A percentile compares a stretch with the other conserved stretches of the same genome.
These are phyloP conservation scores for Noctua comes DNA, from an alignment of 2,888 invertebrate species.

Conservation along the genomic window DNA sequence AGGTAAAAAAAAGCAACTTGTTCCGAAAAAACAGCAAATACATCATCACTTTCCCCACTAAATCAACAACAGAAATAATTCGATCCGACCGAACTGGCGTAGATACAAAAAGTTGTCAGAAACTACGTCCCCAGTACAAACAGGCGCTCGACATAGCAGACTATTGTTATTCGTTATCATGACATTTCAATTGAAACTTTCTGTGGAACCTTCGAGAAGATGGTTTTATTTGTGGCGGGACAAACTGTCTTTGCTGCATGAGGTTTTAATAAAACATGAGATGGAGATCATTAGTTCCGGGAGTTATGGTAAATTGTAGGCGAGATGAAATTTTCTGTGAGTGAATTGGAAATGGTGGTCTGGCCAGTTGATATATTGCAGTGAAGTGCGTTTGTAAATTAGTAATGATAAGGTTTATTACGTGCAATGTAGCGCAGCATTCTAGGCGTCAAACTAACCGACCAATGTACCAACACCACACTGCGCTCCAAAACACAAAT, in stretches of 20 bases:
- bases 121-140: constrained; percentile 47
- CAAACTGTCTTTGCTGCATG: constrained; percentile 55
- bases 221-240: constrained; percentile 53
- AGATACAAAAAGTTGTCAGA: constrained; percentile 55
- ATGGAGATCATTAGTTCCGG: constrained; percentile 44
- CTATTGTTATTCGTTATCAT: constrained; percentile 74
- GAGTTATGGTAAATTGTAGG: constrained; percentile 21
- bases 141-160: constrained; percentile 49
- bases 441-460: no score
- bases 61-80: constrained; percentile 53
- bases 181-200: constrained; percentile 78
- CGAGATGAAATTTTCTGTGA: not conserved
- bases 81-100: constrained; percentile 27
- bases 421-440: no score
- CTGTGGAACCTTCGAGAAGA: constrained; percentile 61
- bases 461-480: no score
- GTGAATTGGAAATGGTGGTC: not conserved
- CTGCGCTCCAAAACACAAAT: no score
- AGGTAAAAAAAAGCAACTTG: not conserved
- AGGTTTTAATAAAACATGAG: constrained; percentile 64
- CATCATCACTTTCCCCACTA: constrained; percentile 12
- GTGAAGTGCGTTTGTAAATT: not conserved
- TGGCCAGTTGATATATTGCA: not conserved
- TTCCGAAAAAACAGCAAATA: constrained; percentile 9
- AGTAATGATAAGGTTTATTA: not conserved